Evolutionary conservation across 1,140 invertebrate genomes (phyloP).

Genomic region (Polypedilum vanderplanki): DNA sequence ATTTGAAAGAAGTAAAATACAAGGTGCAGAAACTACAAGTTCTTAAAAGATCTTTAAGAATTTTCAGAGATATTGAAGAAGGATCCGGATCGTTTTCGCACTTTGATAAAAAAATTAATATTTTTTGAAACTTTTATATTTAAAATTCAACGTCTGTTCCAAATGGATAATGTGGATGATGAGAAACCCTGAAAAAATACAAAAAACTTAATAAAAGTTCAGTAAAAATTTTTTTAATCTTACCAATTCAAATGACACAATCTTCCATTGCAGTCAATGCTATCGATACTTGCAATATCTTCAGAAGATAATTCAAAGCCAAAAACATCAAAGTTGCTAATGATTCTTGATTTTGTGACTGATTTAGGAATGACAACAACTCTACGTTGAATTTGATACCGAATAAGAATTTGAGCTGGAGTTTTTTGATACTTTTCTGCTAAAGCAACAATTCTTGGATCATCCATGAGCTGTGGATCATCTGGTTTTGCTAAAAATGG

Average conservation of each 20-base stretch:
- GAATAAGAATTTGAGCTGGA: slow-evolving; percentile 60
- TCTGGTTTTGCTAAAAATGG: slow-evolving; percentile 43
- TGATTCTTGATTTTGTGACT: slow-evolving; percentile 57
- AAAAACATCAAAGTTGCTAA: slow-evolving; percentile 62
- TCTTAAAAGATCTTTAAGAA: too few relatives aligned
- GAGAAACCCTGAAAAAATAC: neutral
- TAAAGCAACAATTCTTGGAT: slow-evolving; percentile 54
- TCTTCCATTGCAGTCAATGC: slow-evolving; percentile 40
- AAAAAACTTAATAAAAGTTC: neutral
- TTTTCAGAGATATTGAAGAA: too few relatives aligned
- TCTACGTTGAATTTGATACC: slow-evolving; percentile 49
- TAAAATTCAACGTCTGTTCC: neutral
- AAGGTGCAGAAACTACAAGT: too few relatives aligned
- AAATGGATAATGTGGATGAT: slow-evolving; percentile 4
- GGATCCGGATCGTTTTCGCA: too few relatives aligned
- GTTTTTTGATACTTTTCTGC: slow-evolving; percentile 58
- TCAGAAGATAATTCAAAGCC: slow-evolving; percentile 57
- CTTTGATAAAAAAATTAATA: too few relatives aligned
- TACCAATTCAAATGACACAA: neutral
- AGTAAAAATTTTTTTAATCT: neutral
- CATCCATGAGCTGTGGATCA: slow-evolving; percentile 54
- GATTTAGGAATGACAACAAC: slow-evolving; percentile 51
- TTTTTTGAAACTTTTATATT: too few relatives aligned
- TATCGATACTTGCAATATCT: slow-evolving; percentile 46
- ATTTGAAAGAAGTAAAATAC: too few relatives aligned